Conservation (phyloP, 2,888 invertebrate genomes). For the Bruchidius siliquastri region DNA sequence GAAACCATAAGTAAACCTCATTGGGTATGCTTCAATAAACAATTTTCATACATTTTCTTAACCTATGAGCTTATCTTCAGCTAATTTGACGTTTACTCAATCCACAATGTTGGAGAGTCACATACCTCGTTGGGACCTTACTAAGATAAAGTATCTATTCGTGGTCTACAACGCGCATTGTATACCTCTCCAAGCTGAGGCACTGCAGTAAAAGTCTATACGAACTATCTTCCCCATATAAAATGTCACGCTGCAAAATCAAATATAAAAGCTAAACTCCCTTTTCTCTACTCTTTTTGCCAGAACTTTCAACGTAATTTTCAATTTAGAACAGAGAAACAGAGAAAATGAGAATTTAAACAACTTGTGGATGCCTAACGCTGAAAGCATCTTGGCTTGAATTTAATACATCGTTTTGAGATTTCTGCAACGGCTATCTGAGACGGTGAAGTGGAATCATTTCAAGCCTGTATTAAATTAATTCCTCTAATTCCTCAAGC, state of each 20-base stretch:
- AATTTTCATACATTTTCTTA: too few relatives aligned
- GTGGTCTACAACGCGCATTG: not conserved
- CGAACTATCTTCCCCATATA: not conserved
- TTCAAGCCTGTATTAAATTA: too few relatives aligned
- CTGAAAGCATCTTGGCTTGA: not conserved
- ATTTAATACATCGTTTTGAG: not conserved
- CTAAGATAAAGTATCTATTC: not conserved
- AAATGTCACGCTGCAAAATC: not conserved
- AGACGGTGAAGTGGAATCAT: too few relatives aligned
- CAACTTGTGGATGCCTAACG: not conserved
- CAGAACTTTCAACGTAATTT: not conserved
- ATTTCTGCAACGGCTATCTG: not conserved
- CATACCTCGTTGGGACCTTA: not conserved
- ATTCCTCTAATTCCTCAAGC: constrained; percentile 1
- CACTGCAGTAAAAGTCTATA: not conserved
- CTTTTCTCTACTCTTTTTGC: not conserved
- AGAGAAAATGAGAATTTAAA: constrained; percentile 1
- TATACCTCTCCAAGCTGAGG: not conserved
- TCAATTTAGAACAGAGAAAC: not conserved
- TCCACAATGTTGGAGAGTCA: too few relatives aligned
- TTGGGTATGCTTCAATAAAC: too few relatives aligned
- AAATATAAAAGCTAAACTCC: not conserved
- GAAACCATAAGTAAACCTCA: too few relatives aligned
- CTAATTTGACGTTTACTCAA: too few relatives aligned
- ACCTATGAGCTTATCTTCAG: too few relatives aligned